Base-by-base conservation (phyloP, 2,888 invertebrate species). In the Agrotis segetum region DNA sequence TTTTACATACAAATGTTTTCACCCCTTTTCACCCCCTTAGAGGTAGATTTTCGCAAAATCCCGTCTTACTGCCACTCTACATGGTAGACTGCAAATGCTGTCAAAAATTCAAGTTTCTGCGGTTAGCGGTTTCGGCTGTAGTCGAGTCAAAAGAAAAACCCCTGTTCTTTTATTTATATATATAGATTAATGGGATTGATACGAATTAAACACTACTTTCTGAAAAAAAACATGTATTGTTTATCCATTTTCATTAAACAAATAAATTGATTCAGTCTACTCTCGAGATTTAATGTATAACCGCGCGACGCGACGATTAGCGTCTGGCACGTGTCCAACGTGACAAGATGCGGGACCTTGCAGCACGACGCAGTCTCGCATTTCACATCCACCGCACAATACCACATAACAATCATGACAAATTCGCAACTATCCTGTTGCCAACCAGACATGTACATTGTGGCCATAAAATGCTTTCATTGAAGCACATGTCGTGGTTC, bases 281-380 rank as follows among this genome's bases (percentile, higher is more conserved):
- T 85, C 79, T 82, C 67, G 81, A 87, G 88, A 92, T 90, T 92
- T 91, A 93, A 93, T 92, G 87, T 90, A 92, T 91, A 91, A 90
- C 89, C 90, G 88, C 88, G 90, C 90, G 90, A 88, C 88, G 90
- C 90, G 90, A 88, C 92, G 92, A 94, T 94, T 94, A 95, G 91
- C 85, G 84, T 82, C 90, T 95, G 95, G 95, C 95, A 91, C 65
- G 52, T 67, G 46, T 92, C 95, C 95, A 95, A 79, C 24, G 44
- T 73, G 72, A 66, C 70, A 76, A 84, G 85, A 76, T 84, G 83
- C 81, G 87, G 83, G 84, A 83, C 87, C 88, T 89, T 89, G 88
- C 88, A 86, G 79, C 82, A 86, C 83, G 84, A 87, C 87, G 88
- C 88, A 88, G 88, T 88, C 85, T 83, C 77, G 81, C 85, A 84